Conservation (phyloP, 2,888 invertebrate species). For the Amblyteles armatorius region DNA sequence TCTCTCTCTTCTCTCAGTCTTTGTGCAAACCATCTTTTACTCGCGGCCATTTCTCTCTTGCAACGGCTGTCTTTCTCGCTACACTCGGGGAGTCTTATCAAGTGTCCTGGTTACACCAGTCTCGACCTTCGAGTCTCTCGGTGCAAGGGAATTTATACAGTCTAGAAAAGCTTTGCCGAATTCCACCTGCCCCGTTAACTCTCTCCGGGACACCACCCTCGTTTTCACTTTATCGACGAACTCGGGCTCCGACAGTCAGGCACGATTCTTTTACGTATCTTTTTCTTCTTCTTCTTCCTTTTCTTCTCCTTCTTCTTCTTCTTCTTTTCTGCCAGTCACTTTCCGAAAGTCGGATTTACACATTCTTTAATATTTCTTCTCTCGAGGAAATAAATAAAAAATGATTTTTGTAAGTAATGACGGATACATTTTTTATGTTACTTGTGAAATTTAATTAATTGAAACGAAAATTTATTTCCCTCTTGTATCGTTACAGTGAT, state of each 20-base stretch:
- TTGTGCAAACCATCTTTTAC: conserved; percentile 52
- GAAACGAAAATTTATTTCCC: neutral
- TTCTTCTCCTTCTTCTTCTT: neutral
- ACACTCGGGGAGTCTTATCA: conserved; percentile 58
- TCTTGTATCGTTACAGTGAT: too few species aligned
- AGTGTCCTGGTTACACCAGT: conserved; percentile 67
- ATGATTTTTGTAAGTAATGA: too few species aligned
- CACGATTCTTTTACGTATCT: conserved; percentile 21
- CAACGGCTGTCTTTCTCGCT: conserved; percentile 41
- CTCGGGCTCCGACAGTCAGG: conserved; percentile 5
- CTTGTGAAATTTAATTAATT: neutral
- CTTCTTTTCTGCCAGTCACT: neutral
- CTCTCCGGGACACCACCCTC: conserved; percentile 42
- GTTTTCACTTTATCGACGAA: conserved; percentile 65
- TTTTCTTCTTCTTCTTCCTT: neutral
- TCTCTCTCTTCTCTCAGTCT: conserved; percentile 6
- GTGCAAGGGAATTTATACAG: conserved; percentile 55
- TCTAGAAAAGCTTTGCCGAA: conserved; percentile 51
- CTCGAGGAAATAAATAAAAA: too few species aligned
- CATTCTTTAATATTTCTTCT: neutral
- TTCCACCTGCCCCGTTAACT: conserved; percentile 36
- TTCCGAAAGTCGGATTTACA: neutral
- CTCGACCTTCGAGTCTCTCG: conserved; percentile 61
- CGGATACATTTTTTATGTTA: neutral
- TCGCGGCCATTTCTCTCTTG: conserved; percentile 60